phyloP scores from a whole-genome alignment of 2,888 invertebrate species.

The Apantesis nais region DNA sequence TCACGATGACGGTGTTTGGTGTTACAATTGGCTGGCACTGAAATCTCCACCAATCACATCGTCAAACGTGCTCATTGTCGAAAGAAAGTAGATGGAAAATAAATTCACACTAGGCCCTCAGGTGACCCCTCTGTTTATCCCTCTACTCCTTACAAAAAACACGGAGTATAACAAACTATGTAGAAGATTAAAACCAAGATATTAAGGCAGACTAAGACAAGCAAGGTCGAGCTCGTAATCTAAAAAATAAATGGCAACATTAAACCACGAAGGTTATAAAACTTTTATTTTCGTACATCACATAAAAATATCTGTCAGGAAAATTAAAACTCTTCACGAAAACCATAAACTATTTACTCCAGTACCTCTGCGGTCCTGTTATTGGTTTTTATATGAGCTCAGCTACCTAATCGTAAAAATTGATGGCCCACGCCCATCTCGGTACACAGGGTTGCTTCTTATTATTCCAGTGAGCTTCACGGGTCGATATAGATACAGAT shows the following conservation, averaged over 20 bases:
- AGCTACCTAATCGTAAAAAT: conserved; percentile 52
- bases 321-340: conserved; percentile 41
- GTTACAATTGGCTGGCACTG: no score
- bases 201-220: not conserved
- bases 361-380: conserved; percentile 39
- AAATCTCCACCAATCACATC: no score
- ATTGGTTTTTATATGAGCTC: conserved; percentile 52
- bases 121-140: no score
- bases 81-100: no score
- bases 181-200: not conserved
- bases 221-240: not conserved
- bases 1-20: no score
- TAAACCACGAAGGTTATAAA: conserved; percentile 5
- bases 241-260: not conserved
- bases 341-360: conserved; percentile 44
- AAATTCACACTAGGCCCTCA: no score
- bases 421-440: conserved; percentile 46
- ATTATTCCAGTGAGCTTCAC: conserved; percentile 35
- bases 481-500: conserved; percentile 37
- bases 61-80: no score
- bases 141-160: no score
- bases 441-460: conserved; percentile 28
- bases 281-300: conserved; percentile 10
- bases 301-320: conserved; percentile 36
- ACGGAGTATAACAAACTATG: no score